Conservation (phyloP, 2,113 vertebrate species). For the Sitta europaea region DNA sequence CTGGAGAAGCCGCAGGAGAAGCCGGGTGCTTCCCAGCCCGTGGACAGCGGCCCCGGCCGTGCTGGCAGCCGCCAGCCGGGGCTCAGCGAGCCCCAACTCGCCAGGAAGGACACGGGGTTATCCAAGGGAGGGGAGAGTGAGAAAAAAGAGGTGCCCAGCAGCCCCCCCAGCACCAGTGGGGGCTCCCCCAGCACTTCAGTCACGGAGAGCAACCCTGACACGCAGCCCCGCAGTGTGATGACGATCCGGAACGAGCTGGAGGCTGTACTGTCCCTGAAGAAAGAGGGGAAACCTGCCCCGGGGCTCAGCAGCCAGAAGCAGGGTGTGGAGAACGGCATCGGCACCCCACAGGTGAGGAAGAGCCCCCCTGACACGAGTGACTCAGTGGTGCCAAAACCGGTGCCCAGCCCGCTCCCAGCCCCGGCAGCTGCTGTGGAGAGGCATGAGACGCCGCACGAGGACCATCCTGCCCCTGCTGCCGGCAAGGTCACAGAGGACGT, state of each 20-base stretch:
- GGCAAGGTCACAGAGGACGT: background rate
- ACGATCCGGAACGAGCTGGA: constrained; percentile 72
- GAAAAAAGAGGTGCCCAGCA: background rate
- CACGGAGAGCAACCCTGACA: background rate
- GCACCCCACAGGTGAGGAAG: background rate
- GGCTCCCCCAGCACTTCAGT: background rate
- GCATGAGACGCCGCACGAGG: background rate
- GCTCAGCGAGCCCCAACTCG: background rate
- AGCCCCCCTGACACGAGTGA: background rate
- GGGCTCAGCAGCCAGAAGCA: constrained; percentile 38
- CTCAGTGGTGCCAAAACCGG: background rate
- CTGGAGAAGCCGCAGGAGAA: background rate
- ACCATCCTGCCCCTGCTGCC: background rate
- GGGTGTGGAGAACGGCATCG: background rate
- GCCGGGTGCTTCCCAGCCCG: fast-evolving
- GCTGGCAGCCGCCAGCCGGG: background rate
- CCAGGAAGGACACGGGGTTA: background rate
- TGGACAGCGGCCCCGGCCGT: fast-evolving
- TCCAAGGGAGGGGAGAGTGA: background rate
- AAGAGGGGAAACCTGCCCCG: constrained; percentile 44
- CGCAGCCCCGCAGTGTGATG: constrained; percentile 33
- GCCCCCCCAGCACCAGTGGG: background rate
- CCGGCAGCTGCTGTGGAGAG: background rate
- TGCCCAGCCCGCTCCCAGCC: background rate
- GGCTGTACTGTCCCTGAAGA: constrained; percentile 66